phyloP scores from a whole-genome alignment of 2,888 invertebrate species.

The Acleris cristana region DNA sequence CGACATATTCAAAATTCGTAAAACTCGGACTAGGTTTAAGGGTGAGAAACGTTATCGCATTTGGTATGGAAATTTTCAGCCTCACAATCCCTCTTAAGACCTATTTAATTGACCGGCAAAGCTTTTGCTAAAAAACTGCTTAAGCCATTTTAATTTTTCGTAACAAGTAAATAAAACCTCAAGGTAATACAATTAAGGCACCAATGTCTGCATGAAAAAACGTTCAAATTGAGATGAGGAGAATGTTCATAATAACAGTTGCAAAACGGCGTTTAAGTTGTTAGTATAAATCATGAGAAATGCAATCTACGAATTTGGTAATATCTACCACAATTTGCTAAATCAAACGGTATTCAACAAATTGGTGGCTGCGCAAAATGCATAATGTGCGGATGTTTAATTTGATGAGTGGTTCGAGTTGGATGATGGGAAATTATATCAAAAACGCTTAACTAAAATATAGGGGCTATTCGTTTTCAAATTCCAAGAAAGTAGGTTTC shows the following conservation, averaged over 20 bases:
- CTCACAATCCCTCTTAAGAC: too few species aligned
- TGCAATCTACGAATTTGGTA: slow-evolving; percentile 57
- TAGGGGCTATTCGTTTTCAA: slow-evolving; percentile 55
- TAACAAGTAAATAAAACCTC: too few species aligned
- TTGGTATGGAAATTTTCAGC: too few species aligned
- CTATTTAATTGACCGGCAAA: too few species aligned
- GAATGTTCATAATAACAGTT: slow-evolving; percentile 36
- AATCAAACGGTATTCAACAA: slow-evolving; percentile 70
- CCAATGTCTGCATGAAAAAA: not conserved
- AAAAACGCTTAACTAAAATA: slow-evolving; percentile 75
- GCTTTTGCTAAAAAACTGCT: too few species aligned
- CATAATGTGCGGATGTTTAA: slow-evolving; percentile 77
- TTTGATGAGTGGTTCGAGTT: slow-evolving; percentile 71
- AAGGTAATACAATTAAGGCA: not conserved
- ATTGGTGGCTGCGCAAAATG: slow-evolving; percentile 73
- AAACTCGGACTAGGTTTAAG: too few species aligned
- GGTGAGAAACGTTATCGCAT: too few species aligned
- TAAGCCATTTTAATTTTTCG: too few species aligned
- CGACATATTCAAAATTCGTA: too few species aligned
- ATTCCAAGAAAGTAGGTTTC: slow-evolving; percentile 65
- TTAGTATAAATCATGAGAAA: slow-evolving; percentile 58
- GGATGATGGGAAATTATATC: slow-evolving; percentile 69
- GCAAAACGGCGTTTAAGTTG: slow-evolving; percentile 39
- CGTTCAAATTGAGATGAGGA: not conserved
- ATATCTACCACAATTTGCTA: slow-evolving; percentile 59